These are phyloP conservation scores for Eumacrocentrus americanus DNA, from an alignment of 2,888 invertebrate species.

Conservation along the genomic window DNA sequence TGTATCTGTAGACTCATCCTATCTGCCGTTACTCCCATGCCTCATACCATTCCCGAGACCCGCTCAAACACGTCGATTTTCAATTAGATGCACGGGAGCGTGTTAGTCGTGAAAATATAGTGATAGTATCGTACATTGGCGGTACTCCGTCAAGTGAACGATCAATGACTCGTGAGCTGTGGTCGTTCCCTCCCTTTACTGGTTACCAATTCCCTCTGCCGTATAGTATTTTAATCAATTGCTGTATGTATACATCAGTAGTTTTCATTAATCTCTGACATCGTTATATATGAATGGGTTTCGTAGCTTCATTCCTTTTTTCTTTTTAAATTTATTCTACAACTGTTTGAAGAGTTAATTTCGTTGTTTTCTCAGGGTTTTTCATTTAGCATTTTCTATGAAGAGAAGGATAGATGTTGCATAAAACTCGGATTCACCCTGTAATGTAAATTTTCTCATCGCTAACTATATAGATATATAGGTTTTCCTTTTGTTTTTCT, in stretches of 20 bases:
- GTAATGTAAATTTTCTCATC: not conserved
- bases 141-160: slow-evolving; percentile 13
- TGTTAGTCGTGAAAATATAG: slow-evolving; percentile 23
- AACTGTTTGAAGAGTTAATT: not conserved
- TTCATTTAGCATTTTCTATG: slow-evolving; percentile 7
- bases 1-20: not conserved
- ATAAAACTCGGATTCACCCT: not conserved
- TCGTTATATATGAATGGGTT: not conserved
- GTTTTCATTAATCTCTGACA: slow-evolving; percentile 2
- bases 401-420: not conserved
- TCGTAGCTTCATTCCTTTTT: not conserved
- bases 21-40: not conserved
- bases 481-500: slow-evolving; percentile 30
- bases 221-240: slow-evolving; percentile 10
- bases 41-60: slow-evolving; percentile 13
- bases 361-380: not conserved
- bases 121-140: slow-evolving; percentile 8
- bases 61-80: slow-evolving; percentile 26
- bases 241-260: not conserved
- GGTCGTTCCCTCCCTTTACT: slow-evolving; percentile 12
- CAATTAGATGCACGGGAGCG: slow-evolving; percentile 24
- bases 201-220: slow-evolving; percentile 5
- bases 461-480: not conserved
- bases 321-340: not conserved
- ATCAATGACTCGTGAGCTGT: slow-evolving; percentile 20